Evolutionary conservation across 2,888 invertebrate species (phyloP).

Genomic region (Phoenoteleia sp.): DNA sequence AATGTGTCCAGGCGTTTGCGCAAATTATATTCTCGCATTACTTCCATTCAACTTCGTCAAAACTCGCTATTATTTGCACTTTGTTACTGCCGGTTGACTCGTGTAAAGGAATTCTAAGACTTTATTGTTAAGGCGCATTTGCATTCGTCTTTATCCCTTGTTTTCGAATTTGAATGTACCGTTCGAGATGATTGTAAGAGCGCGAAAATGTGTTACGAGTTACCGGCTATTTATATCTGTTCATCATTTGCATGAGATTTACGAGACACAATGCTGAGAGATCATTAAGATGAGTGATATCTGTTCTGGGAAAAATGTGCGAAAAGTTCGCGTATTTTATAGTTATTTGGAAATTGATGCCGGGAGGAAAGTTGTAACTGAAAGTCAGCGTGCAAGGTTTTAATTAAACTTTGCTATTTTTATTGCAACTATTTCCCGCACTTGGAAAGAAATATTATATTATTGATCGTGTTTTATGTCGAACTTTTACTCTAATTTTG

Average conservation of each 20-base stretch:
- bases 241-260: conserved; percentile 40
- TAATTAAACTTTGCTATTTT: no score
- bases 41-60: conserved; percentile 49
- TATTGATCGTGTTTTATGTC: no score
- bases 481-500: no score
- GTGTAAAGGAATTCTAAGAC: conserved; percentile 25
- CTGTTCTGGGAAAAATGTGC: neutral
- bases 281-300: conserved; percentile 43
- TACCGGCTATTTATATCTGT: conserved; percentile 29
- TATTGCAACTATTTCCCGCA: no score
- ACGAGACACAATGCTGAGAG: conserved; percentile 30
- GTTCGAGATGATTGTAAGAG: conserved; percentile 34
- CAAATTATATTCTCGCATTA: conserved; percentile 45
- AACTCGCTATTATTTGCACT: conserved; percentile 44
- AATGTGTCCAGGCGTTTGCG: conserved; percentile 19
- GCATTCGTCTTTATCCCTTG: conserved; percentile 35
- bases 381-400: no score
- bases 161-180: conserved; percentile 31
- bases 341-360: neutral
- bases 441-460: no score
- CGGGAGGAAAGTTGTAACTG: no score
- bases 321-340: neutral
- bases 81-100: conserved; percentile 29
- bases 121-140: conserved; percentile 36
- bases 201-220: conserved; percentile 30